Base-by-base conservation (phyloP, 2,797 vertebrate species). In the Sardinella longiceps region DNA sequence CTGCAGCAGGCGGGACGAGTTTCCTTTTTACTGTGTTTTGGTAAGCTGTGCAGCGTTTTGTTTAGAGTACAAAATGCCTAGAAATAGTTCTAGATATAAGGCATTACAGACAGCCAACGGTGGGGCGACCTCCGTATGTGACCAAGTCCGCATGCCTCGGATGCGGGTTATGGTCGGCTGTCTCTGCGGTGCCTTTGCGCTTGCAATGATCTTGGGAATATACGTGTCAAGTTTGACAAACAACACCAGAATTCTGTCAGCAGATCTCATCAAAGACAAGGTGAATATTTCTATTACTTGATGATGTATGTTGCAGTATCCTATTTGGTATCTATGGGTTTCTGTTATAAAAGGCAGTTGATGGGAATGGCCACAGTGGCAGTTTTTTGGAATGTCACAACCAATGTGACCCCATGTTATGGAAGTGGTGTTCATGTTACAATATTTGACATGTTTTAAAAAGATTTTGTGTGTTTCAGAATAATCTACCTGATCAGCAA, bases 131-230 rank as follows among this genome's bases (percentile, higher is more conserved):
- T 80, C 90, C 25, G 86, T 87, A 20, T 95, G 94, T 83, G 91
- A 91, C 46, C 91, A 90, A 39, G 60, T 91, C 45, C 82, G 91
- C 63, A 86, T 89, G 87, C 90, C 90, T 43, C 89, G 92, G 3
- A 89, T 90, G 80, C 94, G 94, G 15, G 87, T 92, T 0, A 91
- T 95, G 88, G 80, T 95, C 66, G 60, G 94, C 23, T 93, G 95
- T n/a, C 90, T 95, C 23, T 77, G 94, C 86, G 92, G 91, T 48
- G 91, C 92, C 0, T 88, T 96, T 87, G 86, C 94, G 63, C 86
- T 96, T 85, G 91, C 93, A 1, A 86, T 94, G 88, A 86, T 94
- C 15, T 87, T 96, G 80, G 93, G 93, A 0, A 63, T 95, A 2
- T 95, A 94, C 86, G 88, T 96, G 90, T 94, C 92, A 70, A 92